These are phyloP conservation scores for Papilio elwesi DNA, from an alignment of 2,888 invertebrate genomes.

Conservation along the genomic window DNA sequence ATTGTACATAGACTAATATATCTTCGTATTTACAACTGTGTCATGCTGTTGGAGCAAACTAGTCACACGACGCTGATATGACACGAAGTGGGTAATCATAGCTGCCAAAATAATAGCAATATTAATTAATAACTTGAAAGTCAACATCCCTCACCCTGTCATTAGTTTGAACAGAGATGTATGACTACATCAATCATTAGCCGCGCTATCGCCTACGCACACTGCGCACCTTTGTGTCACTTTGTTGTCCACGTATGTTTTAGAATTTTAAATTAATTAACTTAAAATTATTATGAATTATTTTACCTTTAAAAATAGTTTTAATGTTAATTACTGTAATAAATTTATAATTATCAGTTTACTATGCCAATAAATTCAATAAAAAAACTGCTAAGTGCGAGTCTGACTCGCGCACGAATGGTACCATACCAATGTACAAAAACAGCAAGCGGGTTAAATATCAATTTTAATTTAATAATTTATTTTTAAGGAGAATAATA, in stretches of 20 bases:
- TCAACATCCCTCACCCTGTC: conserved; percentile 81
- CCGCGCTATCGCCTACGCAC: conserved; percentile 73
- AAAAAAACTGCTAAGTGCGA: too few relatives aligned
- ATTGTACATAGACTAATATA: conserved; percentile 1
- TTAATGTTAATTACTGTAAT: too few relatives aligned
- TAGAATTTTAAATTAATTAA: conserved; percentile 52
- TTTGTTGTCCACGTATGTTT: conserved; percentile 65
- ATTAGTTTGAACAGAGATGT: conserved; percentile 78
- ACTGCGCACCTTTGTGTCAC: conserved; percentile 68
- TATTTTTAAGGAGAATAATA: too few relatives aligned
- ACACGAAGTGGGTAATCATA: conserved; percentile 60
- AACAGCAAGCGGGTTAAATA: too few relatives aligned
- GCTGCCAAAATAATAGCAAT: conserved; percentile 75
- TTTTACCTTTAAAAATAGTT: too few relatives aligned
- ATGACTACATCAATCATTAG: conserved; percentile 81
- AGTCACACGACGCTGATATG: conserved; percentile 43
- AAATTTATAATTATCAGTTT: too few relatives aligned
- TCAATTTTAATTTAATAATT: too few relatives aligned
- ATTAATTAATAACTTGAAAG: conserved; percentile 83
- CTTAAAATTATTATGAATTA: conserved; percentile 53
- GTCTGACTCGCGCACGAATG: too few relatives aligned
- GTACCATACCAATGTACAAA: too few relatives aligned
- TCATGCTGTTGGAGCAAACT: conserved; percentile 28
- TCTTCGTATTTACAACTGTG: conserved; percentile 5
- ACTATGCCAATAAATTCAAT: too few relatives aligned